Percentiles rank a stretch among this genome's conserved stretches.
Evolutionary conservation across 2,113 vertebrate species (phyloP).

Genomic region (Mungos mungo): DNA sequence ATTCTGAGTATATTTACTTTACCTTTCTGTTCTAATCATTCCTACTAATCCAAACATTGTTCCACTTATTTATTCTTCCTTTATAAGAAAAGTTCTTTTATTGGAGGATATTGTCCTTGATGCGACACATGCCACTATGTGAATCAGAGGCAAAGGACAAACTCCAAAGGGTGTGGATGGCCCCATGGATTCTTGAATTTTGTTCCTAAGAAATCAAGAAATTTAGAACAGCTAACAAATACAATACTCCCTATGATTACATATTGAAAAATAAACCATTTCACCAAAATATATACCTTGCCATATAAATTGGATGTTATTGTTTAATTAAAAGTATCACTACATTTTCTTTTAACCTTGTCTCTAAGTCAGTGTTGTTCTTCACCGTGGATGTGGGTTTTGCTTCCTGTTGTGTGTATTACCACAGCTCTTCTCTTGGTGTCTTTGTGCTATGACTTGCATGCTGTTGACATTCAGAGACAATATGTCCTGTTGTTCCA

Average conservation of each 20-base stretch:
- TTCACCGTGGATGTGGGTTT: background rate
- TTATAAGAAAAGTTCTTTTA: conserved; percentile 16
- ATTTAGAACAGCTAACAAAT: conserved; percentile 18
- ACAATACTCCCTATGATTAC: background rate
- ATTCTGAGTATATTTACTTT: background rate
- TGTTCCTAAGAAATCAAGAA: background rate
- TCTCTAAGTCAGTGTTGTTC: background rate
- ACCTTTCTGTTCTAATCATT: background rate
- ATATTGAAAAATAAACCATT: background rate
- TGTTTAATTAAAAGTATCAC: background rate
- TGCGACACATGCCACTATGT: background rate
- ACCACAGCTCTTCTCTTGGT: background rate
- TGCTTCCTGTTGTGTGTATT: background rate
- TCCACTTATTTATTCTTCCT: background rate
- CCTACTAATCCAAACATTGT: background rate
- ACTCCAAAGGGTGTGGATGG: background rate
- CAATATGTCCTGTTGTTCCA: background rate
- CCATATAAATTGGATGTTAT: background rate
- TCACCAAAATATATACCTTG: background rate
- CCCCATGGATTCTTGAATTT: background rate
- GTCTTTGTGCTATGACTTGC: background rate
- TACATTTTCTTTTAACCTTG: background rate
- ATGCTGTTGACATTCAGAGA: background rate
- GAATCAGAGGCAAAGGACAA: background rate
- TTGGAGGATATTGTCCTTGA: background rate